Conservation (phyloP, 2,113 vertebrate genomes). For the Lasiurus borealis region DNA sequence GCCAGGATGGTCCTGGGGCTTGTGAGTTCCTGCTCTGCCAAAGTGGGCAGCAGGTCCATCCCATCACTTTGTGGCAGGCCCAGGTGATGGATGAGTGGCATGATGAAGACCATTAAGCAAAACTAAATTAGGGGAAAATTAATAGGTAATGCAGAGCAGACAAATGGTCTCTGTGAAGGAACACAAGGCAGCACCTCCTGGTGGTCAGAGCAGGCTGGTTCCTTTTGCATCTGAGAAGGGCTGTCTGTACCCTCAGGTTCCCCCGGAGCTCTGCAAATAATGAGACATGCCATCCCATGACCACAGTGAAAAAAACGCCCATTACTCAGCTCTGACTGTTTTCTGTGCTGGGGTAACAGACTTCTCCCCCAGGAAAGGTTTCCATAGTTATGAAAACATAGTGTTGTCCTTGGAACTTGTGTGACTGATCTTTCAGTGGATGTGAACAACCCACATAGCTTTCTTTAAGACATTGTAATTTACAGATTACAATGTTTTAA, state of each 20-base stretch:
- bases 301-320: background rate
- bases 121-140: background rate
- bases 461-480: background rate
- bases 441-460: conserved; percentile 1
- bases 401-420: background rate
- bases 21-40: background rate
- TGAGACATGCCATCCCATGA: background rate
- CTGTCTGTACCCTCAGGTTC: background rate
- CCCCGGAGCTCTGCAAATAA: background rate
- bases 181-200: background rate
- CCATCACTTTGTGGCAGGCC: background rate
- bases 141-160: background rate
- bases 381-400: background rate
- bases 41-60: background rate
- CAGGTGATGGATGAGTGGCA: background rate
- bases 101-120: background rate
- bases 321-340: background rate
- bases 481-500: background rate
- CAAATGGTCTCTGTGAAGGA: background rate
- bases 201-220: background rate
- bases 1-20: background rate
- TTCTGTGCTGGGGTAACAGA: background rate
- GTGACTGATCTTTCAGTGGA: background rate
- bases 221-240: background rate
- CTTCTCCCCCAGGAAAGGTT: background rate